phyloP scores from a whole-genome alignment of 1,140 invertebrate genomes.

The Dendroctonus valens region DNA sequence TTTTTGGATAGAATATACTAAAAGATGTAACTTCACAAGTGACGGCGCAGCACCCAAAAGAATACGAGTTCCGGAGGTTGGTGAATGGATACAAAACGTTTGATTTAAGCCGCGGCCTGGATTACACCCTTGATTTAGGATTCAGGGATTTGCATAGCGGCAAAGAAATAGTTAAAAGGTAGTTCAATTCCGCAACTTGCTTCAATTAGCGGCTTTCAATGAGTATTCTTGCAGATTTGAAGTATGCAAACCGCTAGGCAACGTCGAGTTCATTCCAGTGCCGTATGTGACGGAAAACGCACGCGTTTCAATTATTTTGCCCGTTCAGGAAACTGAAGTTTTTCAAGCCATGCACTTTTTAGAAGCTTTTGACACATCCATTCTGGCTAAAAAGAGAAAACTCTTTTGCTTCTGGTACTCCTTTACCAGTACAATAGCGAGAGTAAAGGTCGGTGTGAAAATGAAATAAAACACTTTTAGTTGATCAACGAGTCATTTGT shows the following conservation, averaged over 20 bases:
- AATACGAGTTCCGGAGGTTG: conserved; percentile 59
- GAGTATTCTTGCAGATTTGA: conserved; percentile 55
- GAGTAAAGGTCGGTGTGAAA: conserved; percentile 59
- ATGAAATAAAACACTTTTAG: too few relatives aligned
- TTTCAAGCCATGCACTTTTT: conserved; percentile 63
- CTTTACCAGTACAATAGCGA: conserved; percentile 51
- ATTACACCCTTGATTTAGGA: conserved; percentile 78
- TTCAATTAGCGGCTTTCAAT: not conserved
- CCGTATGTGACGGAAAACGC: conserved; percentile 91
- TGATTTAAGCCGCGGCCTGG: conserved; percentile 84
- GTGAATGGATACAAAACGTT: conserved; percentile 82
- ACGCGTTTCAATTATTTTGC: conserved; percentile 73
- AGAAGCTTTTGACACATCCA: conserved; percentile 65
- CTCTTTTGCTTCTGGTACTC: conserved; percentile 68
- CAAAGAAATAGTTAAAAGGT: conserved; percentile 51
- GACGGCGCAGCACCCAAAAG: conserved; percentile 56
- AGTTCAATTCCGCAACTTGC: not conserved
- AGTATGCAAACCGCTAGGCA: conserved; percentile 75
- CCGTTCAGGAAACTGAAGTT: conserved; percentile 57
- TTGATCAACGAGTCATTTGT: not conserved
- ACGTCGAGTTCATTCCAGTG: conserved; percentile 80
- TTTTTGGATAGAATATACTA: conserved; percentile 58
- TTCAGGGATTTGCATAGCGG: conserved; percentile 45
- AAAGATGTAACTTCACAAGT: conserved; percentile 59
- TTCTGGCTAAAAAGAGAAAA: conserved; percentile 75